phyloP scores from a whole-genome alignment of 2,113 vertebrate genomes.

The Toxostoma redivivum region DNA sequence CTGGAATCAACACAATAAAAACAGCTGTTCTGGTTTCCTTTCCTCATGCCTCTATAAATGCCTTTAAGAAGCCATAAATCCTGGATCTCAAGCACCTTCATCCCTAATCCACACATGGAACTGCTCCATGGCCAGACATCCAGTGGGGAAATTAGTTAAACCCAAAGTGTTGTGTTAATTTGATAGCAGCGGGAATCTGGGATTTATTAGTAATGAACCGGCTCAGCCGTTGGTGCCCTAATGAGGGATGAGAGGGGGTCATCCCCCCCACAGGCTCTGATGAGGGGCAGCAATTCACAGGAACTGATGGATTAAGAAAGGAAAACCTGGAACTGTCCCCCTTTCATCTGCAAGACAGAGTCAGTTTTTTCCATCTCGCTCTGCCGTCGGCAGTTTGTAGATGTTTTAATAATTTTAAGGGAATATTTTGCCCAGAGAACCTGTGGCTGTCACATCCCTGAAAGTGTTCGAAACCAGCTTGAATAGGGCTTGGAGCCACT shows the following conservation, averaged over 20 bases:
- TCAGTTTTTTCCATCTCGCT: not conserved
- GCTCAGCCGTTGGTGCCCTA: not conserved
- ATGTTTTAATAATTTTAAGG: not conserved
- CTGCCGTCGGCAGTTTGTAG: not conserved
- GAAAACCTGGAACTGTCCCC: slow-evolving; percentile 11
- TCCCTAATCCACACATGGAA: rapidly evolving
- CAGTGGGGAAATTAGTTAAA: not conserved
- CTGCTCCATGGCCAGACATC: not conserved
- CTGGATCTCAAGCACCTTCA: not conserved
- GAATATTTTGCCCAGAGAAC: not conserved
- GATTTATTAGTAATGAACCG: slow-evolving; percentile 15
- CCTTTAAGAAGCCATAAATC: not conserved
- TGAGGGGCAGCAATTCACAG: slow-evolving; percentile 23
- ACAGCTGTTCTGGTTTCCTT: not conserved
- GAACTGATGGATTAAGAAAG: slow-evolving; percentile 42
- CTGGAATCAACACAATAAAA: not conserved
- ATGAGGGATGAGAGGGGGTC: slow-evolving; percentile 18
- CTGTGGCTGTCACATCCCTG: not conserved
- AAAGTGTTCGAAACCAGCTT: not conserved
- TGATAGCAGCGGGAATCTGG: not conserved
- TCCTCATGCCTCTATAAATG: not conserved
- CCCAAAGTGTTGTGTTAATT: not conserved
- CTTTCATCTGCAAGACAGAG: slow-evolving; percentile 28
- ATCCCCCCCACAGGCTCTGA: not conserved
- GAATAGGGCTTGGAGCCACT: not conserved